Conservation (phyloP, 1,140 invertebrate species). For the Protaetia brevitarsis region DNA sequence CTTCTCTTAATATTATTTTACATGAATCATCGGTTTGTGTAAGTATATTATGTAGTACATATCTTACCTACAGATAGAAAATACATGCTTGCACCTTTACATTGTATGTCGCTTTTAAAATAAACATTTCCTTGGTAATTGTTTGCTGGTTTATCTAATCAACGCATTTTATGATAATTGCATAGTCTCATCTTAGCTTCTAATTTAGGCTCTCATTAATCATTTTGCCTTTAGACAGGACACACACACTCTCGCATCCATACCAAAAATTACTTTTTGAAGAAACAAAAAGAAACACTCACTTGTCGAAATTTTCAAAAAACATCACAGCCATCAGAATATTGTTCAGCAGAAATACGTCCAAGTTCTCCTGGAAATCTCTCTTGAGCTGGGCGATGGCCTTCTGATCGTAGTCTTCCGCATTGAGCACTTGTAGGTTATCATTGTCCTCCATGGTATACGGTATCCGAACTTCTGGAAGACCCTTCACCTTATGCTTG, state of each 20-base stretch:
- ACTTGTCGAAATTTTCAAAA: constrained; percentile 74
- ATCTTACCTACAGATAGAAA: too few relatives aligned
- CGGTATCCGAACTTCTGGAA: neutral
- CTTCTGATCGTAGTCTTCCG: constrained; percentile 50
- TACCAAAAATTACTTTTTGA: constrained; percentile 10
- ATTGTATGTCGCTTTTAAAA: neutral
- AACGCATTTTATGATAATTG: neutral
- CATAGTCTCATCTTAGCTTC: neutral
- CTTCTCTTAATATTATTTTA: too few relatives aligned
- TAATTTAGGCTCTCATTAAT: too few relatives aligned
- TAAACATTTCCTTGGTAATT: neutral
- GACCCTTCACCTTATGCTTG: neutral
- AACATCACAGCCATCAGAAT: constrained; percentile 73
- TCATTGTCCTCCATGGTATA: neutral
- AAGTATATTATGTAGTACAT: too few relatives aligned
- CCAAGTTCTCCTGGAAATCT: constrained; percentile 59
- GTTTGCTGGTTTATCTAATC: neutral
- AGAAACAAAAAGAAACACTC: constrained; percentile 44
- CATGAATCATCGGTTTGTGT: too few relatives aligned
- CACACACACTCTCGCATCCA: too few relatives aligned
- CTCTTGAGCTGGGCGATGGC: constrained; percentile 54
- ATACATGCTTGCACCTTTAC: too few relatives aligned
- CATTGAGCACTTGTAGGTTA: constrained; percentile 22
- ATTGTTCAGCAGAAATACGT: constrained; percentile 73
- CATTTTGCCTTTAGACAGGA: too few relatives aligned